phyloP scores from a whole-genome alignment of 2,797 vertebrate genomes.

The Sarcoramphus papa region DNA sequence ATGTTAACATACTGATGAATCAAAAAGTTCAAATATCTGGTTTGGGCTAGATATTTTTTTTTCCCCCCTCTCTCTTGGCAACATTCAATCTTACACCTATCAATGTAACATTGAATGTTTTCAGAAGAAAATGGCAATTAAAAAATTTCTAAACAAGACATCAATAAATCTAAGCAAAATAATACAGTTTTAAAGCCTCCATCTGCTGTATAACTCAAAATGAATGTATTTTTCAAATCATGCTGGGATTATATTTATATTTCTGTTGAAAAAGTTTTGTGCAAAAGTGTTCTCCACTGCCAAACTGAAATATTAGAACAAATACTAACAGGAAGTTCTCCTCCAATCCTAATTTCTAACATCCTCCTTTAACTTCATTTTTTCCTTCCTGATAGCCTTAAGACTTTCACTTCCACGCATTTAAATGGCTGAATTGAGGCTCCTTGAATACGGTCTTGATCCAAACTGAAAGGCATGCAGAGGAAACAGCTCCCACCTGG shows the following conservation, averaged over 20 bases:
- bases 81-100: not conserved
- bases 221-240: not conserved
- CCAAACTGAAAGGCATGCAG: not conserved
- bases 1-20: not conserved
- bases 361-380: not conserved
- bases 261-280: not conserved
- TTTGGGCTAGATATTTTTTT: not conserved
- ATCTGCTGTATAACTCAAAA: not conserved
- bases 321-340: not conserved
- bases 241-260: not conserved
- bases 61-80: not conserved
- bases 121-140: not conserved
- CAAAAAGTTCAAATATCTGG: not conserved
- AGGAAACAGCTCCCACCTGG: not conserved
- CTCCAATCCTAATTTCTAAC: not conserved
- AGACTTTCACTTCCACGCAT: not conserved
- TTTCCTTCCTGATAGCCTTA: not conserved
- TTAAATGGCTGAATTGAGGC: not conserved
- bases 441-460: accelerated
- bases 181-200: not conserved
- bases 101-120: not conserved
- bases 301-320: not conserved
- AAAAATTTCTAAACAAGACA: not conserved
- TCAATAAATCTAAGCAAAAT: not conserved
- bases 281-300: not conserved